phyloP scores from a whole-genome alignment of 2,888 invertebrate species.

The Pyrochroa serraticornis region DNA sequence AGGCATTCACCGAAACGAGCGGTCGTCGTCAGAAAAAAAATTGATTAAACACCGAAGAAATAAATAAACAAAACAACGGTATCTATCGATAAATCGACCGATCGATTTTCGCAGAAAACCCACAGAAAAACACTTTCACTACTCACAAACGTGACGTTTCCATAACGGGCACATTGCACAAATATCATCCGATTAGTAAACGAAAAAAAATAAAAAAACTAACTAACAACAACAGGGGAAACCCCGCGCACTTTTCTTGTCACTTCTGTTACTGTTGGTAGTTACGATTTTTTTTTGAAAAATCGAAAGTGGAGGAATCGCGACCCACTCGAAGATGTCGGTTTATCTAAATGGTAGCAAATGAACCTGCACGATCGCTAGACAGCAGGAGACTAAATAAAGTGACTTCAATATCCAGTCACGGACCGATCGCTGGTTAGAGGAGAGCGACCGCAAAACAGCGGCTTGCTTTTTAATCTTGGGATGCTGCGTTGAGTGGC shows the following conservation, averaged over 20 bases:
- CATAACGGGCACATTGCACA: no score
- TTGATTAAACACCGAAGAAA: not conserved
- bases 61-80: no score
- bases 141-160: no score
- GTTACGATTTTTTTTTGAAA: no score
- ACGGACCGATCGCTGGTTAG: constrained; percentile 6
- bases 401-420: constrained; percentile 13
- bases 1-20: constrained; percentile 1
- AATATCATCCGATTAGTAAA: no score
- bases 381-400: constrained; percentile 27
- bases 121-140: no score
- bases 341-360: not conserved
- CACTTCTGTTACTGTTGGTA: no score
- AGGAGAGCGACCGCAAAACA: constrained; percentile 13
- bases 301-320: not conserved
- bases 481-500: constrained; percentile 12
- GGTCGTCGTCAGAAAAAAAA: constrained; percentile 1
- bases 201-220: no score
- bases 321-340: constrained; percentile 3
- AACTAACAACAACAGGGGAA: no score
- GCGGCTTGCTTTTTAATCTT: constrained; percentile 18
- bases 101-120: no score
- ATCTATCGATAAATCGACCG: no score
- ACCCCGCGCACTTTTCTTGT: no score
- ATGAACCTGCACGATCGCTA: constrained; percentile 16